Base-by-base conservation (phyloP, 2,797 vertebrate genomes). In the Acipenser oxyrinchus region DNA sequence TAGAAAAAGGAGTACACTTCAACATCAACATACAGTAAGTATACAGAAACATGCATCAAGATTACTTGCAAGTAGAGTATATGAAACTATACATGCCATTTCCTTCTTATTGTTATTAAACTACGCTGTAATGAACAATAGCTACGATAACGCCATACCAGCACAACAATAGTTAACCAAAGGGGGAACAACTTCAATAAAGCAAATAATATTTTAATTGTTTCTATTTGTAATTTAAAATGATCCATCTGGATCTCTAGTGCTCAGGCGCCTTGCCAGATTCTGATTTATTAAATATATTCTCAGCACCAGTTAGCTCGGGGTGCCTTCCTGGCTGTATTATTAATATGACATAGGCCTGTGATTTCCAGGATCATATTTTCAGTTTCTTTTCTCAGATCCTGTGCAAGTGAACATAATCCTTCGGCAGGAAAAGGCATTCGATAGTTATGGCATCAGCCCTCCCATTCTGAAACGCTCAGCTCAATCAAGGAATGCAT, bases 191-290 rank as follows among this genome's bases (percentile, higher is more conserved):
- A 51, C 66, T 74, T 15, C 71, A 64, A 80, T 79, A 78, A 77
- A 72, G 49, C 66, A 68, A 76, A 73, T 64, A 66, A 52, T 60
- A 53, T 63, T 67, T 64, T 74, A 73, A 72, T 80, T 81, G 48
- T 77, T 81, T 77, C 76, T 81, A 12, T 71, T 77, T 73, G 68
- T 73, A 76, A 80, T 79, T 74, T 71, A 59, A 78, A 82, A 74
- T 79, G 53, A 79, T 69, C 68, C 69, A 69, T 71, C 10, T 64
- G 74, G 13, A 72, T 75, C 66, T 67, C 71, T 70, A 62, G 71
- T 58, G 63, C 37, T 72, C 73, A 75, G 68, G 62, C 71, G 64
- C 37, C 37, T 37, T 37, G 77, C 68, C 64, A 70, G 57, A 53
- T 73, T 74, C 69, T 70, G 69, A 60, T 79, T 78, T 76, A 74